A percentile compares a stretch with the other conserved stretches of the same genome.
Evolutionary conservation across 2,113 vertebrate genomes (phyloP).

Genomic region (Takifugu flavidus): DNA sequence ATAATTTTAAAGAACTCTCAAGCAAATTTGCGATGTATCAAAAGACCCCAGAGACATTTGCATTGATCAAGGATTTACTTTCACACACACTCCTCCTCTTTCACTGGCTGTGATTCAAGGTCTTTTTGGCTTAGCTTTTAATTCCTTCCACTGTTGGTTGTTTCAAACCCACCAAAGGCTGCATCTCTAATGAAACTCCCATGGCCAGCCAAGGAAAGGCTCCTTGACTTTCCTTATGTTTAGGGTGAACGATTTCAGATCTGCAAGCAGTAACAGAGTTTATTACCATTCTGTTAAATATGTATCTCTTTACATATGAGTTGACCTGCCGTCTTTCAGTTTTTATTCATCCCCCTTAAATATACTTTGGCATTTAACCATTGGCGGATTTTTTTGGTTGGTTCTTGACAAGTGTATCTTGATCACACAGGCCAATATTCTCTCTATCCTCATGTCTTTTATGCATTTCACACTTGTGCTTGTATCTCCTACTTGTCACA

Average conservation of each 20-base stretch:
- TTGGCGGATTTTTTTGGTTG: too few relatives aligned
- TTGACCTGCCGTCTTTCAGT: slow-evolving; percentile 35
- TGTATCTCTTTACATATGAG: slow-evolving; percentile 34
- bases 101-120: slow-evolving; percentile 72
- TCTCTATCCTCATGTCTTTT: slow-evolving; percentile 32
- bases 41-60: slow-evolving; percentile 60
- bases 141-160: slow-evolving; percentile 70
- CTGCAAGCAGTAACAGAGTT: slow-evolving; percentile 38
- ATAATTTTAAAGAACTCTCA: slow-evolving; percentile 65
- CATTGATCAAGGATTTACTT: slow-evolving; percentile 76
- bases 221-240: slow-evolving; percentile 53
- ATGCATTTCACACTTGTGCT: slow-evolving; percentile 5
- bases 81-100: slow-evolving; percentile 62
- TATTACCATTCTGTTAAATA: slow-evolving; percentile 37
- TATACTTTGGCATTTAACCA: too few relatives aligned
- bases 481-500: slow-evolving; percentile 8
- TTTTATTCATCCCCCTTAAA: slow-evolving; percentile 37
- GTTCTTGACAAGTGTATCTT: too few relatives aligned
- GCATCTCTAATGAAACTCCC: slow-evolving; percentile 74
- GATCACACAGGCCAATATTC: slow-evolving; percentile 30
- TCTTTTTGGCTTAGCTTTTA: slow-evolving; percentile 73
- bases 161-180: slow-evolving; percentile 63
- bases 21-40: slow-evolving; percentile 61
- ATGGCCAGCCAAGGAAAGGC: slow-evolving; percentile 47
- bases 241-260: slow-evolving; percentile 53